Conservation (phyloP, 2,797 vertebrate genomes). For the Catostomus latipinnis region DNA sequence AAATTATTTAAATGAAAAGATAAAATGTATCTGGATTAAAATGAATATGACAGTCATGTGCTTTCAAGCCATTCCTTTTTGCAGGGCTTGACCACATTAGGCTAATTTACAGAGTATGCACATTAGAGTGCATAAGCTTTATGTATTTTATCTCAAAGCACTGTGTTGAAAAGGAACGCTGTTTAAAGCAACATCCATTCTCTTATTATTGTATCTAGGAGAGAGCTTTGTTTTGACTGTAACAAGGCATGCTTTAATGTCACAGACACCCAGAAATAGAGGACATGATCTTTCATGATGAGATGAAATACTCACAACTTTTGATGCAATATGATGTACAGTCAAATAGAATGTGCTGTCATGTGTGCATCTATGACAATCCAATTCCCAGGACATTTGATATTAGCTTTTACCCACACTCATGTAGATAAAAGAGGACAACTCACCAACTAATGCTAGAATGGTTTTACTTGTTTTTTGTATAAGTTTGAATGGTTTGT, state of each 20-base stretch:
- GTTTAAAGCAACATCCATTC: slow-evolving; percentile 45
- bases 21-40: slow-evolving; percentile 74
- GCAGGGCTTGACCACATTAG: slow-evolving; percentile 55
- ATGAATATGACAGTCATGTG: slow-evolving; percentile 59
- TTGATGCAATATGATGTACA: not conserved
- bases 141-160: slow-evolving; percentile 45
- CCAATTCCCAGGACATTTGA: not conserved
- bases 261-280: slow-evolving; percentile 28
- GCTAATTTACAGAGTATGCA: slow-evolving; percentile 59
- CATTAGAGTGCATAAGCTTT: slow-evolving; percentile 56
- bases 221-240: slow-evolving; percentile 36
- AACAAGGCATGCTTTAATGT: slow-evolving; percentile 10
- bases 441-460: not conserved
- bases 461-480: slow-evolving; percentile 14
- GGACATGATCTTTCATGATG: slow-evolving; percentile 8
- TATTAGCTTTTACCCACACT: not conserved
- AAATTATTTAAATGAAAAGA: slow-evolving; percentile 76
- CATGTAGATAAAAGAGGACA: slow-evolving; percentile 22
- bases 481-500: slow-evolving; percentile 32
- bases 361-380: not conserved
- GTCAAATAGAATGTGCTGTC: not conserved
- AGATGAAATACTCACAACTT: not conserved
- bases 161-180: slow-evolving; percentile 41
- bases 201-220: slow-evolving; percentile 45
- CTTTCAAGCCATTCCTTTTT: slow-evolving; percentile 64